phyloP scores from a whole-genome alignment of 2,113 vertebrate genomes.

The Oxyura jamaicensis region DNA sequence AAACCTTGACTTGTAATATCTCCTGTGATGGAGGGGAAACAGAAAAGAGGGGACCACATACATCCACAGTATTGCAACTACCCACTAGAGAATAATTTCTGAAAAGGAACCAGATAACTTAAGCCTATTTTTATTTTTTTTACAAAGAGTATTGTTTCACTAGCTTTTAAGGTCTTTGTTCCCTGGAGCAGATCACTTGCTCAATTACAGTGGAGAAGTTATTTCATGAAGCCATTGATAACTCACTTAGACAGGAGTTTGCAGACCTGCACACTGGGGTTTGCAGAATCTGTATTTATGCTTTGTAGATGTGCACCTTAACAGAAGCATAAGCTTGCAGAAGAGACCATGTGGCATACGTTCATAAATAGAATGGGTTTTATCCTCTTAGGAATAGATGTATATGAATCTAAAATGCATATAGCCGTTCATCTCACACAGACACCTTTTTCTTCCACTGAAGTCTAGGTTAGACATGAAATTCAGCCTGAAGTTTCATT shows the following conservation, averaged over 20 bases:
- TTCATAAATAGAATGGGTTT: background rate
- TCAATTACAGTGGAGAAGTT: background rate
- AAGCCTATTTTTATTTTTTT: no score
- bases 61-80: background rate
- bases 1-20: background rate
- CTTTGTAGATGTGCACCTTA: background rate
- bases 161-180: conserved; percentile 9
- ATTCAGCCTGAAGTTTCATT: background rate
- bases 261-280: background rate
- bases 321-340: background rate
- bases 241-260: background rate
- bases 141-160: background rate
- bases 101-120: background rate
- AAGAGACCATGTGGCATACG: background rate
- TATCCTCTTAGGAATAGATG: background rate
- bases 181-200: background rate
- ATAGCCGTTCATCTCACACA: background rate
- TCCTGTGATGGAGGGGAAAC: background rate
- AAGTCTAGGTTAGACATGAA: background rate
- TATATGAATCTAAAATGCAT: background rate
- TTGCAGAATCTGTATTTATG: background rate
- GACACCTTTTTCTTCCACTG: background rate
- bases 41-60: background rate
- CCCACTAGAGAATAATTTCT: background rate
- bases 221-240: background rate